Conservation (phyloP, 2,888 invertebrate species). For the Nemotelus nigrinus region DNA sequence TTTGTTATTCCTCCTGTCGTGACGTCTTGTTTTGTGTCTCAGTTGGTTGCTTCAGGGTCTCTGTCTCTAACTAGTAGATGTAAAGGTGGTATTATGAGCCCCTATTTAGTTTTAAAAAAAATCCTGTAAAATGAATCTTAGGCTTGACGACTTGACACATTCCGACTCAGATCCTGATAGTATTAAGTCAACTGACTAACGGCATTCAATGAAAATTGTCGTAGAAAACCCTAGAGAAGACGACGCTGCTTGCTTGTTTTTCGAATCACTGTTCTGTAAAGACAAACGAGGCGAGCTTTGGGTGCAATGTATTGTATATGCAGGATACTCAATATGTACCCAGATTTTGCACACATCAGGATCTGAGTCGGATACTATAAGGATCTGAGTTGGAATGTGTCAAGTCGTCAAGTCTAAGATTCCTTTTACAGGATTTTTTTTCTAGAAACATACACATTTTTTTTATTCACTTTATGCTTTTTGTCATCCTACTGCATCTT, state of each 20-base stretch:
- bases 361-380: not conserved
- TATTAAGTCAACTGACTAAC: not conserved
- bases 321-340: too few species aligned
- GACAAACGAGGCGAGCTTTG: slow-evolving; percentile 2
- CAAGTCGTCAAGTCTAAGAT: not conserved
- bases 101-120: not conserved
- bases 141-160: not conserved
- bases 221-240: slow-evolving; percentile 6
- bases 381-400: not conserved
- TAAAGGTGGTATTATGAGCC: too few species aligned
- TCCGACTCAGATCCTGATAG: slow-evolving; percentile 3
- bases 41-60: too few species aligned
- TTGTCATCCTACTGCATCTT: too few species aligned
- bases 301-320: not conserved
- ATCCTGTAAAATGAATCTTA: not conserved
- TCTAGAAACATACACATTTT: not conserved
- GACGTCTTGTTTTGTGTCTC: too few species aligned
- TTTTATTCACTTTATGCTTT: too few species aligned
- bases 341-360: too few species aligned
- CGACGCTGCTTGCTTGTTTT: slow-evolving; percentile 1
- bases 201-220: not conserved
- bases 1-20: too few species aligned
- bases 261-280: not conserved
- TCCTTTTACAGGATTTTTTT: not conserved
- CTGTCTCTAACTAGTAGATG: too few species aligned